Evolutionary conservation across 2,888 invertebrate genomes (phyloP), one percentile per base, ranked within the genome.

Genomic region (Sminthurides aquaticus): DNA sequence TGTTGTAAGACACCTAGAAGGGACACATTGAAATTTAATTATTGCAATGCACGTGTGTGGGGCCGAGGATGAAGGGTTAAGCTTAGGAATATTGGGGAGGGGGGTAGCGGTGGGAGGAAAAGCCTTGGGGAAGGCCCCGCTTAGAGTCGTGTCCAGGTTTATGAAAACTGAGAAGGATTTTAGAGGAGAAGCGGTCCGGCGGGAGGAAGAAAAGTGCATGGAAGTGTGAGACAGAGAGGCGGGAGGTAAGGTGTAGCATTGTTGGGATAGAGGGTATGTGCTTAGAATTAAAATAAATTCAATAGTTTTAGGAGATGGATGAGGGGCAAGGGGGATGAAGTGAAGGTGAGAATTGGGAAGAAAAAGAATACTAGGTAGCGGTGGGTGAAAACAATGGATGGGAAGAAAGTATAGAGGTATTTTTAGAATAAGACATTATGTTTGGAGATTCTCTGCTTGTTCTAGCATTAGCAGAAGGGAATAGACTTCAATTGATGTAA

Each of bases 141-240:
- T n/a, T n/a, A n/a, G n/a, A n/a, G n/a, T n/a, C n/a, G n/a, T n/a
- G n/a, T n/a, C n/a, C n/a, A n/a, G n/a, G n/a, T n/a, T n/a, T n/a
- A n/a, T n/a, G n/a, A n/a, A n/a, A n/a, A n/a, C n/a, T n/a, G n/a
- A n/a, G n/a, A n/a, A n/a, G n/a, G n/a, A n/a, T n/a, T n/a, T n/a
- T n/a, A n/a, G n/a, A n/a, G n/a, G n/a, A n/a, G n/a, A n/a, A n/a
- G n/a, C n/a, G n/a, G n/a, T n/a, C n/a, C n/a, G n/a, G n/a, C n/a
- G n/a, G 25, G 55, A 57, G 29, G 34, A 26, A 2, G 5, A 61
- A 43, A 62, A 52, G 56, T 29, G 52, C 27, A 24, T 34, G 49
- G 60, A 64, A 65, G 60, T 67, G 58, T 64, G 64, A 64, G 64
- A 67, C 22, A 22, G 49, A 49, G 20, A 49, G 22, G 22, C n/a